These are phyloP conservation scores for Steromphala cineraria DNA, from an alignment of 2,888 invertebrate species.

Conservation along the genomic window DNA sequence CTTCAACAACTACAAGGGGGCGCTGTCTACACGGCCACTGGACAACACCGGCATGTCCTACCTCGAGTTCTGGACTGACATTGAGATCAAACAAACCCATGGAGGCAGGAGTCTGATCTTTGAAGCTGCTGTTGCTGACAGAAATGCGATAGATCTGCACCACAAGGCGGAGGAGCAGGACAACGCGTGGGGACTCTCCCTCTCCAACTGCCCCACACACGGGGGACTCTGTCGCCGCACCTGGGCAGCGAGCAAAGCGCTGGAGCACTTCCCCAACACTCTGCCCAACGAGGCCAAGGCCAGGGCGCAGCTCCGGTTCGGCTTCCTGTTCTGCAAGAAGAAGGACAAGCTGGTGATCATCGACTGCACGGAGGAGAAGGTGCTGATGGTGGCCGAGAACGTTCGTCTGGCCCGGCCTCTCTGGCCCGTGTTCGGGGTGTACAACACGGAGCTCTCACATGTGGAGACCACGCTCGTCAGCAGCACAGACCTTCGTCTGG, in stretches of 20 bases:
- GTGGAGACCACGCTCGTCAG: background rate
- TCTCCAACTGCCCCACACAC: background rate
- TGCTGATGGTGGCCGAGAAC: background rate
- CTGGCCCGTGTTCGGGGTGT: background rate
- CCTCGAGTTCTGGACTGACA: background rate
- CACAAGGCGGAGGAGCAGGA: background rate
- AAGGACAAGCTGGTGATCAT: background rate
- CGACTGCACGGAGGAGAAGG: background rate
- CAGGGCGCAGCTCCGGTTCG: background rate
- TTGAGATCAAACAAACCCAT: background rate
- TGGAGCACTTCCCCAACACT: background rate
- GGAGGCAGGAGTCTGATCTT: background rate
- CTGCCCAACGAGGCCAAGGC: background rate
- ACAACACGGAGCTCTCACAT: background rate
- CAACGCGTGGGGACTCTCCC: background rate
- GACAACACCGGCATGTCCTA: background rate
- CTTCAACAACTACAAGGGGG: background rate
- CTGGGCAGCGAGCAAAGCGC: background rate
- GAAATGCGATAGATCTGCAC: background rate
- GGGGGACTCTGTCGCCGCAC: background rate
- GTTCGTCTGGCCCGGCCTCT: background rate
- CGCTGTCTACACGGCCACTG: background rate
- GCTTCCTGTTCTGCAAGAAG: background rate
- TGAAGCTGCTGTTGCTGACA: background rate
- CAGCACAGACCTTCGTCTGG: background rate